Percentiles rank a stretch among this genome's conserved stretches.
Evolutionary conservation across 2,888 invertebrate species (phyloP).

Genomic region (Drosophila longiperda): DNA sequence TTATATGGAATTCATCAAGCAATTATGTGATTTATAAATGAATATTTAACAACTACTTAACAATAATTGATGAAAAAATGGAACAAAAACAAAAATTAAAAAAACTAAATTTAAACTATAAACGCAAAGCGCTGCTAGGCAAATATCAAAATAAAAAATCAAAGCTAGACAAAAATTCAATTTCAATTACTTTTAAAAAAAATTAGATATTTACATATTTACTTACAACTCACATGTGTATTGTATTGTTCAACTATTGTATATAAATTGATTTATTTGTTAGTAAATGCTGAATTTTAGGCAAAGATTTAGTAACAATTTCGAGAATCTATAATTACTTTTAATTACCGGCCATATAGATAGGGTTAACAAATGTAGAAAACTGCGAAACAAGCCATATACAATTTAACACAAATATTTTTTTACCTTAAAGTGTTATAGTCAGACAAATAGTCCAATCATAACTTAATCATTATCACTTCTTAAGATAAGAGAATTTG

Average conservation of each 20-base stretch:
- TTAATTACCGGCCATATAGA: slow-evolving; percentile 45
- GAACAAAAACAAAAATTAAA: slow-evolving; percentile 29
- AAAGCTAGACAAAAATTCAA: slow-evolving; percentile 66
- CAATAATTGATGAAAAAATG: slow-evolving; percentile 68
- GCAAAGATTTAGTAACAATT: slow-evolving; percentile 47
- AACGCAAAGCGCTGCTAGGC: slow-evolving; percentile 67
- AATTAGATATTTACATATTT: slow-evolving; percentile 43
- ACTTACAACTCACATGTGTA: slow-evolving; percentile 45
- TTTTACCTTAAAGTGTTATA: background rate
- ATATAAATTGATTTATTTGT: slow-evolving; percentile 56
- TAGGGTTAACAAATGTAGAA: slow-evolving; percentile 40
- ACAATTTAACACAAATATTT: background rate
- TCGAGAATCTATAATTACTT: slow-evolving; percentile 24
- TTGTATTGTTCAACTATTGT: slow-evolving; percentile 53
- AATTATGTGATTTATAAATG: slow-evolving; percentile 82
- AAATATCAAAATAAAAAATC: slow-evolving; percentile 63
- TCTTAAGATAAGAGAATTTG: background rate
- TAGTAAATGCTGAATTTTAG: slow-evolving; percentile 73
- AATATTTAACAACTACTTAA: slow-evolving; percentile 74
- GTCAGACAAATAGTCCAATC: background rate
- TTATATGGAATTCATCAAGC: slow-evolving; percentile 79
- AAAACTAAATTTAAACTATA: slow-evolving; percentile 48
- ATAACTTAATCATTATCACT: background rate
- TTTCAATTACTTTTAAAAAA: slow-evolving; percentile 73
- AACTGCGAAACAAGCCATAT: slow-evolving; percentile 50